phyloP scores from a whole-genome alignment of 2,888 invertebrate genomes.

The Cheilosia variabilis region DNA sequence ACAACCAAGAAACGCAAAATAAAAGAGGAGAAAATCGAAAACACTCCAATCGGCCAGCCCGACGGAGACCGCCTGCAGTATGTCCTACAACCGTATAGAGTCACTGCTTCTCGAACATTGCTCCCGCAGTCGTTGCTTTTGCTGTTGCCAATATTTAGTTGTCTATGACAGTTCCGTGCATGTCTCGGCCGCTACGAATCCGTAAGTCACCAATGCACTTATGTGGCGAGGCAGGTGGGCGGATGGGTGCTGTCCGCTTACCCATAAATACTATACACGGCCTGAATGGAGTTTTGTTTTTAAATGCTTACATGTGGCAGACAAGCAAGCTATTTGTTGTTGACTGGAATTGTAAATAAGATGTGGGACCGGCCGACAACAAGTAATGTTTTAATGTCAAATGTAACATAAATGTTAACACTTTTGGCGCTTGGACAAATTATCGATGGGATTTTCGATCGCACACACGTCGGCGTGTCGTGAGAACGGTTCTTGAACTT shows the following conservation, averaged over 20 bases:
- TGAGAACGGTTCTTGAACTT: conserved; percentile 18
- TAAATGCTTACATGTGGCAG: conserved; percentile 49
- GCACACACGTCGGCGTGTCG: conserved; percentile 3
- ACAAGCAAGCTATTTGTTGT: conserved; percentile 59
- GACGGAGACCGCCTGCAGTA: conserved; percentile 19
- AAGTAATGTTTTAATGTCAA: conserved; percentile 71
- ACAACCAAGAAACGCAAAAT: conserved; percentile 48
- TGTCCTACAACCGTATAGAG: conserved; percentile 46
- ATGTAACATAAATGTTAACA: conserved; percentile 73
- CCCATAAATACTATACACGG: neutral
- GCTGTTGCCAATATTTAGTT: conserved; percentile 60
- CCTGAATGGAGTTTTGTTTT: conserved; percentile 22
- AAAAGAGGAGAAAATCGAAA: conserved; percentile 9
- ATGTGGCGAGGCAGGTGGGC: conserved; percentile 56
- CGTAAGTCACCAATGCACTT: conserved; percentile 64
- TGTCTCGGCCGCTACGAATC: conserved; percentile 54
- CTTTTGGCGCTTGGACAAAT: conserved; percentile 55
- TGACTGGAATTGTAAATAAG: conserved; percentile 69
- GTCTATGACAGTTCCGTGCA: conserved; percentile 58
- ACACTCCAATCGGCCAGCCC: conserved; percentile 22
- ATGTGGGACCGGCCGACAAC: conserved; percentile 49
- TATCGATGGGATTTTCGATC: conserved; percentile 12
- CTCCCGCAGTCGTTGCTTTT: conserved; percentile 45
- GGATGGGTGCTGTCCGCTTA: conserved; percentile 43
- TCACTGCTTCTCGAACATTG: conserved; percentile 55